Percentiles rank a stretch among this genome's conserved stretches.
Evolutionary conservation across 35 echinoderm and acorn worm species (phyloP).

Genomic region (Patiria miniata): DNA sequence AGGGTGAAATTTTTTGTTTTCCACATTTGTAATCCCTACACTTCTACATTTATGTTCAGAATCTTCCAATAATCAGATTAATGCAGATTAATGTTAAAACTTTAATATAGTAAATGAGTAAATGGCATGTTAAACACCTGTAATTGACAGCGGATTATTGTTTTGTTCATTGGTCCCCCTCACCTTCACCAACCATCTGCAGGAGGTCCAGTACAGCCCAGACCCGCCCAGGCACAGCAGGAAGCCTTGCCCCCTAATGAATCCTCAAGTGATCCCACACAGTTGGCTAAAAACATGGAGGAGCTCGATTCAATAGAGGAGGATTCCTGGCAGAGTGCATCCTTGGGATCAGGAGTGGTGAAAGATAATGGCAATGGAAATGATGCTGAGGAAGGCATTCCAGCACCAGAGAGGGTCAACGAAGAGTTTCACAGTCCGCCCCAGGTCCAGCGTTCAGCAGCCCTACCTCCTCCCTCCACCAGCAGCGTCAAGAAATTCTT

Average conservation of each 20-base stretch:
- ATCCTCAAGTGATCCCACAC: not conserved
- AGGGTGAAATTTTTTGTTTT: too few relatives aligned
- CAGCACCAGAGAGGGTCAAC: not conserved
- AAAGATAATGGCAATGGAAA: not conserved
- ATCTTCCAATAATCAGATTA: too few relatives aligned
- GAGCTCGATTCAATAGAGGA: not conserved
- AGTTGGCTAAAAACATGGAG: not conserved
- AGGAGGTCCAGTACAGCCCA: not conserved
- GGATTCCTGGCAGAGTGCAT: not conserved
- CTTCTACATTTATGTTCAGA: too few relatives aligned
- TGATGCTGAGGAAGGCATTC: not conserved
- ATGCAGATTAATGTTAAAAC: too few relatives aligned
- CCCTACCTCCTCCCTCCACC: not conserved
- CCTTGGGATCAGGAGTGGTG: not conserved
- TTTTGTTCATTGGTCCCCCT: not conserved
- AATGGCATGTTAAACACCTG: too few relatives aligned
- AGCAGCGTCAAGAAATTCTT: not conserved
- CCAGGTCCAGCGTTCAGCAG: not conserved
- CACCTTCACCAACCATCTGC: not conserved
- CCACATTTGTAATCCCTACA: too few relatives aligned
- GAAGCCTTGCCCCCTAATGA: not conserved
- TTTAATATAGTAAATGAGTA: too few relatives aligned
- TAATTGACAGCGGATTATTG: too few relatives aligned
- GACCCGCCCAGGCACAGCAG: slow-evolving; percentile 9
- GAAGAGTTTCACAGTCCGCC: slow-evolving; percentile 23